These are phyloP conservation scores for Orchesella flavescens DNA, from an alignment of 2,888 invertebrate species.

Conservation along the genomic window DNA sequence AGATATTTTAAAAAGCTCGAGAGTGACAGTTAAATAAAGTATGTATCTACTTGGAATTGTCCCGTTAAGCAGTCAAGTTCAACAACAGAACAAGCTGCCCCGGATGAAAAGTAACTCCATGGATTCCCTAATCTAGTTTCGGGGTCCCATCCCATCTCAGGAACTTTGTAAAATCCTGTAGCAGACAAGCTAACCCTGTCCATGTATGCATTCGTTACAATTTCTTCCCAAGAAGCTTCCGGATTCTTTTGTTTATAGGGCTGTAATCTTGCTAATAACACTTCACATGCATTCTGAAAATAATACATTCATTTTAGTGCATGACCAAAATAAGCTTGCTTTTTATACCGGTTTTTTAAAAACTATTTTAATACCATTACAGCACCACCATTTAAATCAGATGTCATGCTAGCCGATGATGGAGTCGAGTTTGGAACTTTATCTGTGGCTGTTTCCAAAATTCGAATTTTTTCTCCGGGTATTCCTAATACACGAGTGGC, in stretches of 20 bases:
- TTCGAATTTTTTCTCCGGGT: slow-evolving; percentile 68
- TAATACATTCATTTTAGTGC: not conserved
- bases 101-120: slow-evolving; percentile 90
- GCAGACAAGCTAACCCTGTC: slow-evolving; percentile 86
- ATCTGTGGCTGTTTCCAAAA: slow-evolving; percentile 74
- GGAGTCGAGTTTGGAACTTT: slow-evolving; percentile 75
- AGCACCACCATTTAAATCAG: slow-evolving; percentile 75
- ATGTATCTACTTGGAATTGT: slow-evolving; percentile 80
- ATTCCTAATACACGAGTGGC: slow-evolving; percentile 73
- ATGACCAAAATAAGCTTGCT: too few species aligned
- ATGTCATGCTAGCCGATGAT: slow-evolving; percentile 74
- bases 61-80: slow-evolving; percentile 96
- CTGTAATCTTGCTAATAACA: slow-evolving; percentile 82
- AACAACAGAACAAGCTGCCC: slow-evolving; percentile 89
- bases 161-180: slow-evolving; percentile 82
- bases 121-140: slow-evolving; percentile 57
- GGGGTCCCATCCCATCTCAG: slow-evolving; percentile 68
- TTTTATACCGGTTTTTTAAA: too few species aligned
- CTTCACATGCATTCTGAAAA: slow-evolving; percentile 83
- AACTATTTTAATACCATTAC: slow-evolving; percentile 71
- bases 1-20: not conserved
- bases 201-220: slow-evolving; percentile 85
- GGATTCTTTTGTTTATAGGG: slow-evolving; percentile 85
- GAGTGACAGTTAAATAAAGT: not conserved
- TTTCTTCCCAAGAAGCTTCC: slow-evolving; percentile 86